Evolutionary conservation across 2,888 invertebrate species (phyloP), one percentile per base, ranked within the genome.

Genomic region (Branchellion lobata): DNA sequence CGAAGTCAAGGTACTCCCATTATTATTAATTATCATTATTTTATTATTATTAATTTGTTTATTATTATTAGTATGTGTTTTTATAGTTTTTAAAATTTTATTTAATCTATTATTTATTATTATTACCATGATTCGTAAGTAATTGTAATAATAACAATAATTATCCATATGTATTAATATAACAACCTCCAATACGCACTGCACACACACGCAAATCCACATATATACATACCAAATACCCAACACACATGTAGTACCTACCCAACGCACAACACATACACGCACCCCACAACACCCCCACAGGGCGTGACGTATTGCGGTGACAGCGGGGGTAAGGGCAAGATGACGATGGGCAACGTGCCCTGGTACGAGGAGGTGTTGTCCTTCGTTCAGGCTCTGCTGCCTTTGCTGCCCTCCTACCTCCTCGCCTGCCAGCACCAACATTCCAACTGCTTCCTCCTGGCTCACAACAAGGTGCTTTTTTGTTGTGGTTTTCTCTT

Each of bases 251-350:
- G n/a, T n/a, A n/a, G n/a, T n/a, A n/a, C n/a, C n/a, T n/a, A n/a
- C n/a, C n/a, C n/a, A n/a, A n/a, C n/a, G n/a, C n/a, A n/a, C n/a
- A n/a, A n/a, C n/a, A n/a, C n/a, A n/a, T n/a, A n/a, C n/a, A n/a
- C n/a, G n/a, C n/a, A n/a, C n/a, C n/a, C n/a, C n/a, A n/a, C n/a
- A n/a, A 65, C 65, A 65, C 29, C 24, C 21, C 34, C 21, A 2
- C 83, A 89, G 89, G 90, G 90, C 76, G 90, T 90, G 11, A 91
- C 90, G 0, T 90, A 89, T 84, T 91, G 90, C 85, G 90, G 90
- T 1, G 89, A 89, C 36, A 36, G 34, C 34, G 61, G 53, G 5
- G 89, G 89, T 0, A 89, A 89, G 0, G 88, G 87, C 1, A 85
- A 80, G 29, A 83, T 90, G 80, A 90, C 90, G 2, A 91, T 90